Conservation (phyloP, 1,140 invertebrate species). For the Rhyzopertha dominica region DNA sequence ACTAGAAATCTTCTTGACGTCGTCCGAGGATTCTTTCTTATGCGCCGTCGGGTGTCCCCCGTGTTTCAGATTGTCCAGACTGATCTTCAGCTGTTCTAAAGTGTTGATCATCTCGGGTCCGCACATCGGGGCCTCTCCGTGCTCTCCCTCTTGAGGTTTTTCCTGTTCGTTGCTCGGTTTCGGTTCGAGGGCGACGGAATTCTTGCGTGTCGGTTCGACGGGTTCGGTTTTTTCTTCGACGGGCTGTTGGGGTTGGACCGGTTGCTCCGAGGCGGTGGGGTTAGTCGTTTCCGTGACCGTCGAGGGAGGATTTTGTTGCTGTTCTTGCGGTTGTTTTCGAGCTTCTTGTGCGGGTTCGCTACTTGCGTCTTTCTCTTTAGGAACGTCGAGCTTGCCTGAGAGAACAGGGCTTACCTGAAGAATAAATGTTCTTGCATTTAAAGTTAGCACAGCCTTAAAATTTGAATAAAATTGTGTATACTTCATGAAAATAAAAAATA, state of each 20-base stretch:
- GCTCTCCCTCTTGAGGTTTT: slow-evolving; percentile 31
- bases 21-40: slow-evolving; percentile 34
- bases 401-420: slow-evolving; percentile 73
- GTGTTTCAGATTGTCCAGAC: slow-evolving; percentile 52
- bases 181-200: slow-evolving; percentile 29
- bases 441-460: too few relatives aligned
- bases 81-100: slow-evolving; percentile 52
- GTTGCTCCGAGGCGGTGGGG: slow-evolving; percentile 8
- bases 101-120: slow-evolving; percentile 49
- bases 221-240: slow-evolving; percentile 9
- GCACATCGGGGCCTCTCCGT: slow-evolving; percentile 31
- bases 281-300: slow-evolving; percentile 8
- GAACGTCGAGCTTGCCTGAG: slow-evolving; percentile 46
- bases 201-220: slow-evolving; percentile 22
- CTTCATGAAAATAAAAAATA: too few relatives aligned
- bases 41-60: slow-evolving; percentile 41
- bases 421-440: too few relatives aligned
- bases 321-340: slow-evolving; percentile 4
- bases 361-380: slow-evolving; percentile 37
- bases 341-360: not conserved
- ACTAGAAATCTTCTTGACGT: slow-evolving; percentile 25
- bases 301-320: slow-evolving; percentile 3
- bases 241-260: slow-evolving; percentile 1
- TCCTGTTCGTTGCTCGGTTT: slow-evolving; percentile 23
- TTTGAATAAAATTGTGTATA: too few relatives aligned